Conservation (phyloP, 2,113 vertebrate genomes). For the Daubentonia madagascariensis region DNA sequence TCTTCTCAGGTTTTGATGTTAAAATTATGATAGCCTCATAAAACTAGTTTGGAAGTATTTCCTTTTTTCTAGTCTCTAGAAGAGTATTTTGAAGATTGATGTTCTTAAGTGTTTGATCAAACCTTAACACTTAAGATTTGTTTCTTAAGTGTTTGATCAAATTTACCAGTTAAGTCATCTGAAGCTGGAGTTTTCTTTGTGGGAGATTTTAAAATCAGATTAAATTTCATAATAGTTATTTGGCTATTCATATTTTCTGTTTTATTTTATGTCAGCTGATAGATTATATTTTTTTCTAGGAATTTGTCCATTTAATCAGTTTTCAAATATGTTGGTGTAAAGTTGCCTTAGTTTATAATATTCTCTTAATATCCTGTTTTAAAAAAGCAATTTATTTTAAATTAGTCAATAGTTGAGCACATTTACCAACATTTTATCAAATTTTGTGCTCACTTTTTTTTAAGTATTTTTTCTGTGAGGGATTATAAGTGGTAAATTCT, state of each 20-base stretch:
- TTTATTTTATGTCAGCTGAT: constrained; percentile 5
- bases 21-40: neutral
- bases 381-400: neutral
- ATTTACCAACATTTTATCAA: neutral
- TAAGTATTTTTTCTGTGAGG: neutral
- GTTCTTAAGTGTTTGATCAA: neutral
- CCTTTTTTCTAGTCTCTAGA: neutral
- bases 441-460: neutral
- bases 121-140: neutral
- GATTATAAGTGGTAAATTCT: neutral
- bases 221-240: neutral
- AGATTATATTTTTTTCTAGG: neutral
- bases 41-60: neutral
- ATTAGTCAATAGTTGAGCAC: neutral
- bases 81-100: neutral
- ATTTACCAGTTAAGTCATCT: neutral
- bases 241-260: neutral
- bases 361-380: neutral
- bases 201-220: neutral
- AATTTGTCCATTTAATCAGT: neutral
- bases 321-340: neutral
- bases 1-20: neutral
- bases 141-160: neutral
- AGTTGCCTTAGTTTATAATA: neutral
- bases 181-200: neutral